Percentiles rank a stretch among this genome's conserved stretches.
These are phyloP conservation scores for Larimichthys crocea DNA, from an alignment of 2,113 vertebrate genomes.

Conservation along the genomic window DNA sequence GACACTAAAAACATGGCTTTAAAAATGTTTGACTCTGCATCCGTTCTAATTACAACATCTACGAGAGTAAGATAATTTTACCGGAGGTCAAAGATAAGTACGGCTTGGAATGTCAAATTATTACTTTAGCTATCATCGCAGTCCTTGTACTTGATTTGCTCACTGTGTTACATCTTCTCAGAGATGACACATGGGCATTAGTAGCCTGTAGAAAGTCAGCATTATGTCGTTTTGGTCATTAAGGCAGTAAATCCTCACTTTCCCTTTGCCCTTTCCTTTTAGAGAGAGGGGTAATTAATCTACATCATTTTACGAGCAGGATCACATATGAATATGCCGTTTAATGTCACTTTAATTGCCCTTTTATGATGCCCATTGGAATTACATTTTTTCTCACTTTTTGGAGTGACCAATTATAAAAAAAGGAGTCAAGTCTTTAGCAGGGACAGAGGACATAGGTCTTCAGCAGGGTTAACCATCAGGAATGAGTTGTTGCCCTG, in stretches of 20 bases:
- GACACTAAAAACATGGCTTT: neutral
- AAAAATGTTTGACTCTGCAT: neutral
- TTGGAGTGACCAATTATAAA: conserved; percentile 39
- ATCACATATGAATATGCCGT: conserved; percentile 57
- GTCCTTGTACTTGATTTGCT: conserved; percentile 61
- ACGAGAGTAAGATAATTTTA: neutral
- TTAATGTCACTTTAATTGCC: conserved; percentile 56
- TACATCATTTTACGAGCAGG: conserved; percentile 54
- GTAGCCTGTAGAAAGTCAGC: conserved; percentile 45
- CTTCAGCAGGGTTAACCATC: conserved; percentile 38
- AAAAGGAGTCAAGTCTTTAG: conserved; percentile 21
- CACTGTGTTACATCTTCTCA: conserved; percentile 34
- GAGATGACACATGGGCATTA: conserved; percentile 53
- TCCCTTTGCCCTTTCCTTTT: conserved; percentile 46
- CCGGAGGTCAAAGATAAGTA: neutral
- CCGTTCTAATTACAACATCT: neutral
- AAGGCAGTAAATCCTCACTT: conserved; percentile 61
- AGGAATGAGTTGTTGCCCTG: conserved; percentile 22
- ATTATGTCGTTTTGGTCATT: conserved; percentile 61
- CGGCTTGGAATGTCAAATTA: conserved; percentile 21
- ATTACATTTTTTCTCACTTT: conserved; percentile 38
- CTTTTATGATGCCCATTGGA: conserved; percentile 56
- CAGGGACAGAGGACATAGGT: neutral
- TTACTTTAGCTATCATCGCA: conserved; percentile 44
- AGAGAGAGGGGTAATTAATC: conserved; percentile 52